Base-by-base conservation (phyloP, 2,888 invertebrate species). In the Hartigia nigra region DNA sequence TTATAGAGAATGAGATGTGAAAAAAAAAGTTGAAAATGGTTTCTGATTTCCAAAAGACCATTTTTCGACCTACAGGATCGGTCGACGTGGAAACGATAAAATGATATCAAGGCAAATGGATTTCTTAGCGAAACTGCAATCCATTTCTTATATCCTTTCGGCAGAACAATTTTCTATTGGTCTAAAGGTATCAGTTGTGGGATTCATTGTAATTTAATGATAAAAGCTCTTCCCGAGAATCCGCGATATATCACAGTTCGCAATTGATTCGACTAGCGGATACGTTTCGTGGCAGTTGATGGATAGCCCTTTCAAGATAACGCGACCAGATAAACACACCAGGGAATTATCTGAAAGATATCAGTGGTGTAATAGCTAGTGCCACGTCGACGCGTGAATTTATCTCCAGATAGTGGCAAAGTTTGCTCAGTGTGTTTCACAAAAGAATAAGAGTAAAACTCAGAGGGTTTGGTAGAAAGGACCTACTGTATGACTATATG, bases 381-480 rank as follows among this genome's bases (percentile, higher is more conserved):
- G 79, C 79, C 76, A 76, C 79, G 55, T 79, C 39, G 69, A n/a
- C 35, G 74, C 76, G 75, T 74, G 31, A 36, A 69, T 74, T 75
- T 70, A 34, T 39, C 34, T 74, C 70, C 14, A 72, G 31, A 72
- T 76, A 72, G 39, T 32, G 31, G 75, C 55, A 75, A 75, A 78
- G 77, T 83, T 79, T 76, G 75, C 76, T 80, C 80, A 81, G 83
- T 81, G 81, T 81, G 80, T 75, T 75, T 74, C 78, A 75, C 74
- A 80, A 79, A 83, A 80, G 80, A 78, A 82, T 80, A 74, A 77
- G 36, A 55, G 77, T 23, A 23, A 55, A 23, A 23, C 23, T 23
- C 9, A 23, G 55, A 55, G 55, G 55, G 55, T 55, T 55, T 9
- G 55, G 55, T 23, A 9, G 55, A 9, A 55, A 55, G 55, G 55